Evolutionary conservation across 2,113 vertebrate species (phyloP).

Genomic region (Pelecanoides urinatrix): DNA sequence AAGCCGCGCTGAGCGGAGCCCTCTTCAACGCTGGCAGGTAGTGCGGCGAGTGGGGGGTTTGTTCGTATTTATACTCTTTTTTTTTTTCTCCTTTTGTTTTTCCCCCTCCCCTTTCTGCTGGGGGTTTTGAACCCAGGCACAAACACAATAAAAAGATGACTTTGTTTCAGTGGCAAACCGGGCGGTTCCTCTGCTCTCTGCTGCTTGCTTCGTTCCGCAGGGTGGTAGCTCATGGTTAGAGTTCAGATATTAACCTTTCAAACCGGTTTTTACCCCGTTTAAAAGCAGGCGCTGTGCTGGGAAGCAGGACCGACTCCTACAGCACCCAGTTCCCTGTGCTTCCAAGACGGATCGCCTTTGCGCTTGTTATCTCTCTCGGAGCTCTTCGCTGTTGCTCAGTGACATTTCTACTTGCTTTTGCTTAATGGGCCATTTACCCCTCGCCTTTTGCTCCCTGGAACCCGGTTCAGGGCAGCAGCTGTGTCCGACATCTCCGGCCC

Average conservation of each 20-base stretch:
- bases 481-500: not conserved
- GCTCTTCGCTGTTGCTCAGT: accelerated
- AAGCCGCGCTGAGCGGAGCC: accelerated
- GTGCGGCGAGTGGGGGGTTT: not conserved
- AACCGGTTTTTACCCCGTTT: accelerated
- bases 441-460: accelerated
- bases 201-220: accelerated
- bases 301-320: not conserved
- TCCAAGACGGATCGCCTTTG: accelerated
- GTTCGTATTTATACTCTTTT: constrained; percentile 8
- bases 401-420: not conserved
- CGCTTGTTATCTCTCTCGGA: not conserved
- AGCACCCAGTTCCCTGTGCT: not conserved
- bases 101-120: not conserved
- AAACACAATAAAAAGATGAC: constrained; percentile 8
- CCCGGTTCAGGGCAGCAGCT: not conserved
- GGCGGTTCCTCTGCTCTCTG: not conserved
- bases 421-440: accelerated
- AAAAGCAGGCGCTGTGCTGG: not conserved
- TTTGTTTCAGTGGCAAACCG: not conserved
- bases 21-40: not conserved
- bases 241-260: too few relatives aligned
- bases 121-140: not conserved
- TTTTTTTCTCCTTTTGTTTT: too few relatives aligned
- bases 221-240: accelerated